phyloP scores from a whole-genome alignment of 1,140 invertebrate species.

The Lucilia sericata region DNA sequence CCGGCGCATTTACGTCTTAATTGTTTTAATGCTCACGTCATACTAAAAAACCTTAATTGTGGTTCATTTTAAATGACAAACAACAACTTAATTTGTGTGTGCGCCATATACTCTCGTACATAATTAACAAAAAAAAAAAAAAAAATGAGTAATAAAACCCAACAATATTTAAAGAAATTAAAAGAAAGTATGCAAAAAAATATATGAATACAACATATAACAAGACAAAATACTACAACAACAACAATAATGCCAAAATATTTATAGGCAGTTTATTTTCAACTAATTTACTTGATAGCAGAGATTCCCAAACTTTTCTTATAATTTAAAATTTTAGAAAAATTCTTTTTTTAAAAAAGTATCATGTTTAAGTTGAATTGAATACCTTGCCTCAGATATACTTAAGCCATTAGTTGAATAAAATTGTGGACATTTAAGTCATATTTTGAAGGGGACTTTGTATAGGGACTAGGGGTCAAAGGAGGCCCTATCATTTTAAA shows the following conservation, averaged over 20 bases:
- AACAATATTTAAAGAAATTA: background rate
- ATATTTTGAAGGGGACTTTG: too few relatives aligned
- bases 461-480: too few relatives aligned
- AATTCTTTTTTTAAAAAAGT: too few relatives aligned
- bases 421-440: too few relatives aligned
- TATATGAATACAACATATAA: too few relatives aligned
- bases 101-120: background rate
- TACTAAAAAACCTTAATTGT: slow-evolving; percentile 36
- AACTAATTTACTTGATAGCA: background rate
- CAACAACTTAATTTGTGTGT: slow-evolving; percentile 30
- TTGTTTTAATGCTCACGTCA: slow-evolving; percentile 36
- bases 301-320: background rate
- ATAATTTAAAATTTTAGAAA: too few relatives aligned
- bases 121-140: background rate
- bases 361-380: too few relatives aligned
- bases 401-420: too few relatives aligned
- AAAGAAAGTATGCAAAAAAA: slow-evolving; percentile 15
- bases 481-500: too few relatives aligned
- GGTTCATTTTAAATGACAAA: background rate
- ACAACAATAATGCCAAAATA: background rate
- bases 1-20: slow-evolving; percentile 32
- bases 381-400: too few relatives aligned
- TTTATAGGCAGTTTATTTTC: background rate
- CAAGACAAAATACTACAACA: too few relatives aligned
- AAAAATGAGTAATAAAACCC: background rate